Conservation (phyloP, 2,888 invertebrate species). For the Cenopis cana region DNA sequence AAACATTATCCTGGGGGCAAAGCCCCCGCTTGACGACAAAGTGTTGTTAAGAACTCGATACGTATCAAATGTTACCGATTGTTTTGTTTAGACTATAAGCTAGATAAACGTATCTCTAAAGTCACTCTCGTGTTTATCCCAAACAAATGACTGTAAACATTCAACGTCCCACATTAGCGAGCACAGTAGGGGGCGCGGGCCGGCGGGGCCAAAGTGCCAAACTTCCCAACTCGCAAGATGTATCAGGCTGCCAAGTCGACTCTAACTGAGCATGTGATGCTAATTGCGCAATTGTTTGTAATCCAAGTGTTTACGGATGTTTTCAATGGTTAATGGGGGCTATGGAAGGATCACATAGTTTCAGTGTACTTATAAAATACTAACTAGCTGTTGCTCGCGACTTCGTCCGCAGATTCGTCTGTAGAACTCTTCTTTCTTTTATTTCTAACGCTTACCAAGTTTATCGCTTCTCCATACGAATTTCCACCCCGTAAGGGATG, state of each 20-base stretch:
- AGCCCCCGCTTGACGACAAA: too few species aligned
- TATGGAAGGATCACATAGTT: background rate
- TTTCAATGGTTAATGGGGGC: background rate
- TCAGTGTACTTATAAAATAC: background rate
- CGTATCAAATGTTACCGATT: background rate
- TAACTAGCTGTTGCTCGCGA: too few species aligned
- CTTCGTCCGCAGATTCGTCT: too few species aligned
- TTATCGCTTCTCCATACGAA: too few species aligned
- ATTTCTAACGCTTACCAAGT: too few species aligned
- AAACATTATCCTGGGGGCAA: too few species aligned
- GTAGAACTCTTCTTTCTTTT: too few species aligned
- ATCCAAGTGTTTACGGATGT: slow-evolving; percentile 47
- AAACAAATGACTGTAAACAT: background rate
- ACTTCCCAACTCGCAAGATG: slow-evolving; percentile 66
- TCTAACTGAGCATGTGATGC: slow-evolving; percentile 66
- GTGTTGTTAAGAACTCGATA: too few species aligned
- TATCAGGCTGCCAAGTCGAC: slow-evolving; percentile 58
- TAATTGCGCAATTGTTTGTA: slow-evolving; percentile 67
- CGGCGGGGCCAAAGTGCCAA: slow-evolving; percentile 59
- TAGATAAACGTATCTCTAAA: background rate
- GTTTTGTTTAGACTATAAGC: background rate
- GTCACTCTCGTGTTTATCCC: background rate
- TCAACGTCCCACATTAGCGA: slow-evolving; percentile 53
- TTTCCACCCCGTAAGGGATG: too few species aligned
- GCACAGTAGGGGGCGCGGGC: slow-evolving; percentile 5